phyloP scores from a whole-genome alignment of 2,888 invertebrate genomes.

The Corbicula japonica region DNA sequence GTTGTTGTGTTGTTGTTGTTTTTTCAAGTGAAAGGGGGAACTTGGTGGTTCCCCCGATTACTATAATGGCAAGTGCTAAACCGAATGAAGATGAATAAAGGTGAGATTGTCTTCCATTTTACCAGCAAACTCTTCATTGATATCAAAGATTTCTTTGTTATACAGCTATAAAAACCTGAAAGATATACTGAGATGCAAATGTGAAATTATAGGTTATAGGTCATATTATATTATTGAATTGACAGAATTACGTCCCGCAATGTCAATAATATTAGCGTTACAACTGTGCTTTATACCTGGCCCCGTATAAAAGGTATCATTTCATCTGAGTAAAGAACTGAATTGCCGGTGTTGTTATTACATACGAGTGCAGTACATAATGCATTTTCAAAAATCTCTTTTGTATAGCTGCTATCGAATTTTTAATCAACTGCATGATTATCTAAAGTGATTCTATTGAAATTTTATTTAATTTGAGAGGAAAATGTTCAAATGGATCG shows the following conservation, averaged over 20 bases:
- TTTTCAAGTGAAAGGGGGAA: too few relatives aligned
- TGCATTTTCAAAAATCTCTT: conserved; percentile 14
- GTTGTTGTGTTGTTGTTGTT: too few relatives aligned
- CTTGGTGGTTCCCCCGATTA: too few relatives aligned
- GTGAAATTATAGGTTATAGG: conserved; percentile 42
- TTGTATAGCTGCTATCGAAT: conserved; percentile 21
- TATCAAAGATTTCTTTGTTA: too few relatives aligned
- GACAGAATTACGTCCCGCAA: conserved; percentile 43
- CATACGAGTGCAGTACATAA: conserved; percentile 46
- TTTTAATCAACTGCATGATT: conserved; percentile 36
- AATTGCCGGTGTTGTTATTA: conserved; percentile 34
- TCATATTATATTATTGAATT: conserved; percentile 26
- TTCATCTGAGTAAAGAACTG: conserved; percentile 33
- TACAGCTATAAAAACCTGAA: conserved; percentile 19
- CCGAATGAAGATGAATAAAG: too few relatives aligned
- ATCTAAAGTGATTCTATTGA: conserved; percentile 40
- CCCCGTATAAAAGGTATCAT: conserved; percentile 45
- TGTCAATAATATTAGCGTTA: conserved; percentile 50
- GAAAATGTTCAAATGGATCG: conserved; percentile 23
- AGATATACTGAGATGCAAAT: conserved; percentile 28
- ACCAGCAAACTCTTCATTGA: too few relatives aligned
- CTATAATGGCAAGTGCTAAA: too few relatives aligned
- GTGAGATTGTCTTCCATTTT: too few relatives aligned
- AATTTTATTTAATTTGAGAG: conserved; percentile 46
- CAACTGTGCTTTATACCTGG: conserved; percentile 33